A percentile compares a stretch with the other conserved stretches of the same genome.
Conservation (phyloP, 2,888 invertebrate species). For the Tinea semifulvella region DNA sequence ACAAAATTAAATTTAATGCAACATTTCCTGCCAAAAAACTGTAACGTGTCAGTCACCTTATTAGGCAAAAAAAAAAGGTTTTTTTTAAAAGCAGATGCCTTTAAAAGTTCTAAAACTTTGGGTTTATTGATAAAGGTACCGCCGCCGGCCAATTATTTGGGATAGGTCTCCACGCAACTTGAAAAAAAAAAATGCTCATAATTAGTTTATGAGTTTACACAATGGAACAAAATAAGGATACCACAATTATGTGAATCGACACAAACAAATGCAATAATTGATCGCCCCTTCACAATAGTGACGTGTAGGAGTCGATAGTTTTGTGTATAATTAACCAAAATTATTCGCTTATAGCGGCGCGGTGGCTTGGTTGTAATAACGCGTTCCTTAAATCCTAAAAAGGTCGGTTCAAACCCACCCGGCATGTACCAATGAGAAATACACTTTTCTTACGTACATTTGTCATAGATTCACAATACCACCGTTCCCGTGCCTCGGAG, state of each 20-base stretch:
- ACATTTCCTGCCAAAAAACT: slow-evolving; percentile 6
- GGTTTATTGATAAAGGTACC: slow-evolving; percentile 36
- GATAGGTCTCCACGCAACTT: slow-evolving; percentile 15
- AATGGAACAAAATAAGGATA: slow-evolving; percentile 43
- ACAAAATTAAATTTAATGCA: slow-evolving; percentile 3
- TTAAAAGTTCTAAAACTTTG: slow-evolving; percentile 28
- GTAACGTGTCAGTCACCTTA: slow-evolving; percentile 59
- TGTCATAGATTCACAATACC: no score
- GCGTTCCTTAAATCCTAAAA: no score
- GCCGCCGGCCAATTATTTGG: slow-evolving; percentile 40
- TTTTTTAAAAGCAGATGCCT: slow-evolving; percentile 26
- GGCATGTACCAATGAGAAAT: no score
- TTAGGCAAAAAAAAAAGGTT: slow-evolving; percentile 37
- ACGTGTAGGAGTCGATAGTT: slow-evolving; percentile 18
- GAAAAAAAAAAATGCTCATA: slow-evolving; percentile 27
- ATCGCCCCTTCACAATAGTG: slow-evolving; percentile 28
- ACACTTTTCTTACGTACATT: no score
- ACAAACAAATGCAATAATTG: slow-evolving; percentile 52
- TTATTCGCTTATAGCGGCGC: no score
- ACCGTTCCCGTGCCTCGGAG: no score
- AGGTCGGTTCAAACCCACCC: no score
- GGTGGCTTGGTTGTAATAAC: no score
- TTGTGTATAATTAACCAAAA: not conserved
- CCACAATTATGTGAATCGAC: slow-evolving; percentile 52
- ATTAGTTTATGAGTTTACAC: slow-evolving; percentile 61